Evolutionary conservation across 2,888 invertebrate species (phyloP), one percentile per base, ranked within the genome.

Genomic region (Eilema caniola): DNA sequence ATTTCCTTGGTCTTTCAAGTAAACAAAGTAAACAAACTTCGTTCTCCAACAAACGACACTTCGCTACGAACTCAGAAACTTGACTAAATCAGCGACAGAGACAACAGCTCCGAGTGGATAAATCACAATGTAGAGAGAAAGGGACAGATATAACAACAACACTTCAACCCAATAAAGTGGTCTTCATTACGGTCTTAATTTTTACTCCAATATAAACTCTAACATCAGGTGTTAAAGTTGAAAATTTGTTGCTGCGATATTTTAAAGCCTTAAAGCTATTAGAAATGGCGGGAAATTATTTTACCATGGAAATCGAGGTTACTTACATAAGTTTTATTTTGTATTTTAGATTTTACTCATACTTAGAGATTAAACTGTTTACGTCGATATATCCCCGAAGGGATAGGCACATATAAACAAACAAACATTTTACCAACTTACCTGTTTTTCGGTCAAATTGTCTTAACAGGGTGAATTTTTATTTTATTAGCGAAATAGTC

Each of bases 201-300:
- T 14, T 56, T 57, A 23, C 1, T 65, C 11, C 11, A 81, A 56
- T 66, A 28, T 72, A 14, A 71, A 62, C 70, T 72, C 67, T 75
- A 14, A 0, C 0, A 0, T 0, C 2, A n/a, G 0, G 3, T 0
- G 0, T 0, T 77, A 82, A 56, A 65, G 70, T 69, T 41, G 11
- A 77, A 73, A 47, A 25, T 63, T 1, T 20, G 24, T 25, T 53
- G 41, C 37, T 20, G 1, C 72, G 77, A 82, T 76, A 74, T 78
- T 65, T 41, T 72, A 77, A 79, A 77, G 79, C 84, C 79, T 75
- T 65, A 66, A 57, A 67, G 76, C 73, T 79, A 78, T 80, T 83
- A 73, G 80, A 87, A 84, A 88, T 90, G 92, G 92, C 92, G 92
- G 92, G 92, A 92, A 92, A 89, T 81, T 83, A 84, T 82, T 85